These are phyloP conservation scores for Lamprotornis superbus DNA, from an alignment of 2,113 vertebrate genomes.

Conservation along the genomic window DNA sequence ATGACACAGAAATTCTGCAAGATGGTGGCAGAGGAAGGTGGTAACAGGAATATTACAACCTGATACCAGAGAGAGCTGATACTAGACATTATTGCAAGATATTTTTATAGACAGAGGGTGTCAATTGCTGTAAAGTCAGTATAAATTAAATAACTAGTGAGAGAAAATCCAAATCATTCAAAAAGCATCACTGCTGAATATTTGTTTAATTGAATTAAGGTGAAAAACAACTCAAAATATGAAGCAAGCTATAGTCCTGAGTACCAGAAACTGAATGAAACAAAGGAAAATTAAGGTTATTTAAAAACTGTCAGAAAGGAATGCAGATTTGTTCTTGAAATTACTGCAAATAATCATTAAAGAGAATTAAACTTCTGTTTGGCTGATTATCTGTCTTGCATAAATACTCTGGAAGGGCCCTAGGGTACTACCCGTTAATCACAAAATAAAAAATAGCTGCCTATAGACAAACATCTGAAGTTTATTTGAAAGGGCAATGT, in stretches of 20 bases:
- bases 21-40: accelerated
- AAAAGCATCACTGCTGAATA: background rate
- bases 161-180: background rate
- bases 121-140: background rate
- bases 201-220: background rate
- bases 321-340: background rate
- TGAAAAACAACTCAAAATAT: background rate
- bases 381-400: background rate
- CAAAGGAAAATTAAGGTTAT: background rate
- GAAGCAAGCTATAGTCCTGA: background rate
- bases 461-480: background rate
- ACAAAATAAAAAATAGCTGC: background rate
- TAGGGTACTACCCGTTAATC: background rate
- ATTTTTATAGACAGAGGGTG: background rate
- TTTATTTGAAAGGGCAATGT: background rate
- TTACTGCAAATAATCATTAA: background rate
- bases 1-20: background rate
- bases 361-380: background rate
- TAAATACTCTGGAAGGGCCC: background rate
- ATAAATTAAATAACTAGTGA: background rate
- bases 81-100: background rate
- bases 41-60: background rate
- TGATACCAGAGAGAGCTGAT: background rate
- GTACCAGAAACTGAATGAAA: background rate
- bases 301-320: background rate